Conservation (phyloP, 2,888 invertebrate genomes). For the Zaprionus lineosus region DNA sequence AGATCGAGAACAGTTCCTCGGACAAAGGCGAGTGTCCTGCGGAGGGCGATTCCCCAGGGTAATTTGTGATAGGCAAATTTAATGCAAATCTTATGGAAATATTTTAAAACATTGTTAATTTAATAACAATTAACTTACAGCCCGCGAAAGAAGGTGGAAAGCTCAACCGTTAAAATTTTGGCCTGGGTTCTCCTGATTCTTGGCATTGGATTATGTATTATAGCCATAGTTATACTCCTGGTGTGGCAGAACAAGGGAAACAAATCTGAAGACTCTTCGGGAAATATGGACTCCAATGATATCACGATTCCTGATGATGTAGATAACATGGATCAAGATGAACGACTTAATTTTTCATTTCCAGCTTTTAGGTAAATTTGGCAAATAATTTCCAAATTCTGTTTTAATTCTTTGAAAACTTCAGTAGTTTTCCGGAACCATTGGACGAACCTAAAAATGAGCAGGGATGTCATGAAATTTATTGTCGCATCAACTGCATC, state of each 20-base stretch:
- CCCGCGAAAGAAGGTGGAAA: not conserved
- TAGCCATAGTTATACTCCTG: conserved; percentile 42
- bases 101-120: no score
- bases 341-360: not conserved
- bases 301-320: no score
- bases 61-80: no score
- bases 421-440: conserved; percentile 21
- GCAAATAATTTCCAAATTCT: not conserved
- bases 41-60: conserved; percentile 11
- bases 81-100: no score
- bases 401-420: no score
- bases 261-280: no score
- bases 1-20: not conserved
- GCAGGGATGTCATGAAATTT: conserved; percentile 27
- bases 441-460: not conserved
- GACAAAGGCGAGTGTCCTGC: not conserved
- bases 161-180: conserved; percentile 35
- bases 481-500: conserved; percentile 37
- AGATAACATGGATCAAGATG: not conserved
- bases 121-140: conserved; percentile 1
- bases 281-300: no score
- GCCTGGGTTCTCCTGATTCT: conserved; percentile 56
- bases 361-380: conserved; percentile 18
- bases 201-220: conserved; percentile 55
- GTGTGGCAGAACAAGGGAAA: conserved; percentile 10